Conservation (phyloP, 2,797 vertebrate genomes). For the Xerus rutilus region DNA sequence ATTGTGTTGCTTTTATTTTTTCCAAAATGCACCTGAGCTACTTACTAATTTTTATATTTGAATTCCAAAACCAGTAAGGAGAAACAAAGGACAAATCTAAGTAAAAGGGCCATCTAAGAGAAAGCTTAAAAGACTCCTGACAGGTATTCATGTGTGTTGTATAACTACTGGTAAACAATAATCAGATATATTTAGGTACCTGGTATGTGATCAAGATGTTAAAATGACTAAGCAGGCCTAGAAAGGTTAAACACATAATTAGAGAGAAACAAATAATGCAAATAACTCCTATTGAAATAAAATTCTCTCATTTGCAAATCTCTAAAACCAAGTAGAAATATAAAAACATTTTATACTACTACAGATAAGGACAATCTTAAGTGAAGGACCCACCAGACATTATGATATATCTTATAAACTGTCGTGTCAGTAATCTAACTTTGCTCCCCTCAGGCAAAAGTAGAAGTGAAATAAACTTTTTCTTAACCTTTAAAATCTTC, state of each 20-base stretch:
- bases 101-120: background rate
- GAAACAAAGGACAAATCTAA: background rate
- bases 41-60: slow-evolving; percentile 44
- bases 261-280: background rate
- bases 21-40: background rate
- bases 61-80: slow-evolving; percentile 38
- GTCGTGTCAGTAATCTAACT: background rate
- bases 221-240: background rate
- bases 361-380: slow-evolving; percentile 22
- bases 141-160: slow-evolving; percentile 18
- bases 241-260: slow-evolving; percentile 42
- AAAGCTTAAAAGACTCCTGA: background rate
- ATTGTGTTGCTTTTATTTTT: background rate
- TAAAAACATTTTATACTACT: slow-evolving; percentile 3
- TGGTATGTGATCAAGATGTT: slow-evolving; percentile 5
- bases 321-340: slow-evolving; percentile 16
- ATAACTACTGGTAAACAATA: slow-evolving; percentile 31
- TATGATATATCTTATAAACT: background rate
- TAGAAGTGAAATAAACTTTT: slow-evolving; percentile 54
- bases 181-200: slow-evolving; percentile 16
- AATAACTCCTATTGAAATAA: background rate
- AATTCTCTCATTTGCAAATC: background rate
- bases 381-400: background rate
- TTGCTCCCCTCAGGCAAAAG: slow-evolving; percentile 47
- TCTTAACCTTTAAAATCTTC: slow-evolving; percentile 69